Evolutionary conservation across 2,113 vertebrate genomes (phyloP), one percentile per base, ranked within the genome.

Genomic region (Burhinus oedicnemus): DNA sequence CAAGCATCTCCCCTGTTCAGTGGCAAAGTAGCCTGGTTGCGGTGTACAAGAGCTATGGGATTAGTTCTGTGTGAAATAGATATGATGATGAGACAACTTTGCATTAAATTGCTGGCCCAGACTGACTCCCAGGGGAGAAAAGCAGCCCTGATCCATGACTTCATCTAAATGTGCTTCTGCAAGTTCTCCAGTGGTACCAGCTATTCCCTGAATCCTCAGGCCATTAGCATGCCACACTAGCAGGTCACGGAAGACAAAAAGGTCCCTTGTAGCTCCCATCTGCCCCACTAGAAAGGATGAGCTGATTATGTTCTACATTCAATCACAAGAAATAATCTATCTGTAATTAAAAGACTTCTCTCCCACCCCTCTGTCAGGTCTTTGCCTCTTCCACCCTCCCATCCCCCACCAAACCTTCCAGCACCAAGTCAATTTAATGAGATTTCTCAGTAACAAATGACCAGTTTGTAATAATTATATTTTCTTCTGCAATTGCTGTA

Each of bases 391-490:
- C 61, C 49, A 32, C 34, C 45, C 6, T 66, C 44, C 69, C 91
- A 87, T 32, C 88, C 94, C 75, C 95, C 86, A 49, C n/a, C 93
- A 87, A 88, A 68, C 71, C 96, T 94, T 97, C 95, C 91, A 97
- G 94, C 96, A 61, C 69, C n/a, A 83, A 97, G 94, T 97, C 87
- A 10, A 83, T 98, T 97, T 98, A 98, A 98, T 98, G 98, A 98
- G 97, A 98, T 98, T 97, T 90, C 97, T 95, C 91, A 55, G 97
- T 98, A 98, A 98, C 98, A 98, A 98, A 98, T 96, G 97, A 85
- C 97, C 95, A 91, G 98, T 97, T 98, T 98, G 97, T 97, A 98
- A 98, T 98, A 98, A 98, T 98, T 98, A 97, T 97, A 97, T 98
- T 98, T 98, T 96, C 97, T 96, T 91, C 87, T 3, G 68, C 95